These are phyloP conservation scores for Sarcophilus harrisii DNA, from an alignment of 2,797 vertebrate species.

Conservation along the genomic window DNA sequence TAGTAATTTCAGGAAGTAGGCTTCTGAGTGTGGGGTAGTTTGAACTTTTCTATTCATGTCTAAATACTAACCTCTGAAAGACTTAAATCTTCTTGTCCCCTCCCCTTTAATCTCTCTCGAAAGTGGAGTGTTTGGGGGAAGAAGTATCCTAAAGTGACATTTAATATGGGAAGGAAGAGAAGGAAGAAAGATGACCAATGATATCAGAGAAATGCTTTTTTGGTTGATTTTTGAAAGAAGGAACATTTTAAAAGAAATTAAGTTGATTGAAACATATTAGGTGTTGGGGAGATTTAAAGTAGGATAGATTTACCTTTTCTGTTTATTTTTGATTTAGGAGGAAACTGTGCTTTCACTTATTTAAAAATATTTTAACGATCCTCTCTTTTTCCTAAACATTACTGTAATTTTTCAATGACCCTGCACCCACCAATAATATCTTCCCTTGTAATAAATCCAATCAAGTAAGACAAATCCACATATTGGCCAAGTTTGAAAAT, in stretches of 20 bases:
- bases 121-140: neutral
- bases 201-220: neutral
- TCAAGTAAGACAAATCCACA: neutral
- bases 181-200: neutral
- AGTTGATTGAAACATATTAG: neutral
- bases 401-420: neutral
- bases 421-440: neutral
- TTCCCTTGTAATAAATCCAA: neutral
- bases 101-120: neutral
- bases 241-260: neutral
- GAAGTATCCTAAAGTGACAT: neutral
- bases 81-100: neutral
- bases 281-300: neutral
- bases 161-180: neutral
- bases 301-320: neutral
- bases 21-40: neutral
- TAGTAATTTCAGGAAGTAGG: neutral
- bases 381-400: neutral
- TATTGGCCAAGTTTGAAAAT: neutral
- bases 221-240: neutral
- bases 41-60: neutral
- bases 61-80: neutral
- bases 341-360: neutral
- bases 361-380: neutral
- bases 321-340: neutral